Evolutionary conservation across 2,113 vertebrate species (phyloP).

Genomic region (Crotalus tigris): DNA sequence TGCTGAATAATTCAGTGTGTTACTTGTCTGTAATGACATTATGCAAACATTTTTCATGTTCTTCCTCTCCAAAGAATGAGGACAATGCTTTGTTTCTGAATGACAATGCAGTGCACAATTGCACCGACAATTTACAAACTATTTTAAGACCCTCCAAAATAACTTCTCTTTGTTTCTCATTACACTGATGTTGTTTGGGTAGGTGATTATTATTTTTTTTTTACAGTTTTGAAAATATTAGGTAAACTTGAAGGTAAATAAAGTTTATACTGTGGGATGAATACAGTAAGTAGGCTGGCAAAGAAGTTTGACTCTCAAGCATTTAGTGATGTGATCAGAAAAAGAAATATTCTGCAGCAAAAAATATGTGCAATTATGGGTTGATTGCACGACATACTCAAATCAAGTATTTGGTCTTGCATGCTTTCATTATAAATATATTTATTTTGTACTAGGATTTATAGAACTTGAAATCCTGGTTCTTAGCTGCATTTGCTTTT

Average conservation of each 20-base stretch:
- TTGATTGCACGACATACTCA: background rate
- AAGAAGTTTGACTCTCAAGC: background rate
- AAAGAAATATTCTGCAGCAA: background rate
- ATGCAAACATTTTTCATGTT: background rate
- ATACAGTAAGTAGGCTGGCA: background rate
- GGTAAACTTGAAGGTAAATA: background rate
- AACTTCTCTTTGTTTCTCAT: background rate
- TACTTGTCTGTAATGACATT: background rate
- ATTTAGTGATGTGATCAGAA: background rate
- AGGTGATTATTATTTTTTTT: background rate
- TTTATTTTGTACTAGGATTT: background rate
- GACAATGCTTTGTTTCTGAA: background rate
- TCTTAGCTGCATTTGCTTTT: background rate
- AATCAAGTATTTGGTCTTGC: background rate
- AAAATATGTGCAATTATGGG: background rate
- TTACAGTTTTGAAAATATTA: background rate
- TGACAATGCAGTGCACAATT: background rate
- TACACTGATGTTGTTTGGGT: background rate
- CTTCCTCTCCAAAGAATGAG: background rate
- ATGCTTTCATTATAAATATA: background rate
- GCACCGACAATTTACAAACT: background rate
- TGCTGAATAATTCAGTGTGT: background rate
- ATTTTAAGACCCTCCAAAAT: background rate
- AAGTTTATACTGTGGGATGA: background rate
- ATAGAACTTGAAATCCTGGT: background rate